Evolutionary conservation across 2,113 vertebrate genomes (phyloP).

Genomic region (Oncorhynchus gorbuscha): DNA sequence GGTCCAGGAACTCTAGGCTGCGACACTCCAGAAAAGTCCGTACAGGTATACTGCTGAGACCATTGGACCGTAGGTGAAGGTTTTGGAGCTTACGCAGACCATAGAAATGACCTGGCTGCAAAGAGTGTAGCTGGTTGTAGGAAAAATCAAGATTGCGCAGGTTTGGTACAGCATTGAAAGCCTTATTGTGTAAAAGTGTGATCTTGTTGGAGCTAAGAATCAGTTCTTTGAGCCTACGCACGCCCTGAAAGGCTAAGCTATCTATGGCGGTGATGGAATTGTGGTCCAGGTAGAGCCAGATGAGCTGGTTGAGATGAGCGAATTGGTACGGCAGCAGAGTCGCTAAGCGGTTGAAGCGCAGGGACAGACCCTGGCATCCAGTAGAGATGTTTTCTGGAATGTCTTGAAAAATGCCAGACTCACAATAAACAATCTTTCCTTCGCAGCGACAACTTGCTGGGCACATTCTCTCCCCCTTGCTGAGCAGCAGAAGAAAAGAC

Average conservation of each 20-base stretch:
- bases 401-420: conserved; percentile 88
- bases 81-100: conserved; percentile 92
- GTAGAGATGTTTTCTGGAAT: conserved; percentile 90
- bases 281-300: conserved; percentile 97
- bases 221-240: conserved; percentile 91
- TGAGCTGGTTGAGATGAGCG: conserved; percentile 91
- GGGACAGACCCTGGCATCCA: conserved; percentile 91
- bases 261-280: conserved; percentile 87
- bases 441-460: conserved; percentile 92
- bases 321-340: conserved; percentile 90
- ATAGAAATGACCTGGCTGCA: conserved; percentile 88
- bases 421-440: conserved; percentile 95
- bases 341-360: conserved; percentile 93
- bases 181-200: conserved; percentile 84
- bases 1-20: conserved; percentile 93
- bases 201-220: conserved; percentile 97
- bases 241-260: conserved; percentile 88
- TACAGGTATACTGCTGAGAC: conserved; percentile 82
- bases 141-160: conserved; percentile 93
- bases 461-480: conserved; percentile 86
- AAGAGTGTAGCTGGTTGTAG: conserved; percentile 88
- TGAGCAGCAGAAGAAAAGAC: conserved; percentile 76
- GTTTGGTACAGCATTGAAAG: conserved; percentile 89
- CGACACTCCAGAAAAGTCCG: conserved; percentile 94
- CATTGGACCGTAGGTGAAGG: conserved; percentile 90